Base-by-base conservation (phyloP, 2,113 vertebrate species). In the Chaetops frenatus region DNA sequence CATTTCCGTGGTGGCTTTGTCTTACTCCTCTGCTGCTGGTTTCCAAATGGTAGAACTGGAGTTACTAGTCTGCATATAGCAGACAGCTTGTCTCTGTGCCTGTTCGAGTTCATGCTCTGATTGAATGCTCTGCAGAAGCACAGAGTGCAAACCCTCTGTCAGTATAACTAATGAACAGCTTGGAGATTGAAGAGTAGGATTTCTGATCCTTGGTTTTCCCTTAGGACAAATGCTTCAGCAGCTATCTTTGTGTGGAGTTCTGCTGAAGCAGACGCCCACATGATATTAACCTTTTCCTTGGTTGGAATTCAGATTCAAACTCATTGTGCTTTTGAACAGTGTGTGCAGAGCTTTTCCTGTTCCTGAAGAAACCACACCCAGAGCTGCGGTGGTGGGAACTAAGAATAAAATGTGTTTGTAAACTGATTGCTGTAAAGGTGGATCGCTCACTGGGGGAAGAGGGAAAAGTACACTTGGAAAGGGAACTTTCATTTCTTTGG, bases 321-420 rank as follows among this genome's bases (percentile, higher is more conserved):
- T 66, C 72, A 33, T 94, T 92, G 92, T 94, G 90, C 82, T 94
- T 81, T 50, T 69, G 91, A 96, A 92, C 82, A 92, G 78, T 1
- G 0, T 80, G 85, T 95, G 85, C 86, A 35, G 15, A 66, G 84
- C 72, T 91, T 92, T 94, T 94, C 82, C 90, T 69, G 58, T 95
- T 97, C 87, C 90, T 91, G 85, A 65, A 96, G 87, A 76, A 92
- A 86, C 92, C 96, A 94, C 95, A 92, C 95, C 96, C 95, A 89
- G 82, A 47, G 67, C 91, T 77, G 69, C 11, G 3, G 54, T 3
- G 1, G 14, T 94, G 82, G 82, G 51, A 84, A 15, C 81, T 81
- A 64, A 81, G 88, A 94, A 88, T 86, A 88, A 83, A 77, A 56
- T 15, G 6, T 35, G n/a, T 79, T 90, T 93, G 69, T 85, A 84